Evolutionary conservation across 2,797 vertebrate species (phyloP), one percentile per base, ranked within the genome.

Genomic region (Hapalemur alaotrensis): DNA sequence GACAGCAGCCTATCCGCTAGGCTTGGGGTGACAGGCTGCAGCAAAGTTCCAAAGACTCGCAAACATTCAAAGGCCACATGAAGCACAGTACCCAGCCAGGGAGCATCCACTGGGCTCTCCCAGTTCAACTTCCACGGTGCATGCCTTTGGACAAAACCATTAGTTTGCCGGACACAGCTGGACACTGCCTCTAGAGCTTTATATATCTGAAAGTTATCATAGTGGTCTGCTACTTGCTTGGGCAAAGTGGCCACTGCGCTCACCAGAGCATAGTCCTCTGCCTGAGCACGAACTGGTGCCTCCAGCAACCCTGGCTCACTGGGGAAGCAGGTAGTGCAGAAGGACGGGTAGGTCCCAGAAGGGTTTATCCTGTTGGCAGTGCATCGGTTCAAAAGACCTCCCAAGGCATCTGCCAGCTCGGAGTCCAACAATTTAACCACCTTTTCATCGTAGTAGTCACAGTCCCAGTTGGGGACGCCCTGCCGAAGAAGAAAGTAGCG

Each of bases 401-500:
- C 98, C 78, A 98, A 75, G 28, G 89, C 98, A 95, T 99, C 99
- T 0, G 99, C 99, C 18, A 99, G 98, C 96, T 99, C 99, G 0
- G 99, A 98, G 15, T 99, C 99, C 83, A 99, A 97, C 75, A 99
- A 7, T 96, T 99, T 99, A 10, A 98, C 73, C 18, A 99, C 99
- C 96, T 99, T 99, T 90, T 99, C 97, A 0, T 99, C 99, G 0
- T 99, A 99, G 92, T 99, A 99, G 97, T 99, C 99, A 11, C 99
- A 99, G 52, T 99, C 99, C 0, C 99, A 98, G 88, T 99, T 99
- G 0, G 99, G 99, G 43, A 99, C 99, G 0, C 99, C 99, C 97
- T 99, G 99, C 54, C 99, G 98, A 32, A 99, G 98, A 25, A 99
- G 99, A 52, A 99, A 99, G 97, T 99, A 99, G 87, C 99, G 99